Percentiles rank a stretch among this genome's conserved stretches.
Conservation (phyloP, 2,113 vertebrate species). For the Cettia cetti region DNA sequence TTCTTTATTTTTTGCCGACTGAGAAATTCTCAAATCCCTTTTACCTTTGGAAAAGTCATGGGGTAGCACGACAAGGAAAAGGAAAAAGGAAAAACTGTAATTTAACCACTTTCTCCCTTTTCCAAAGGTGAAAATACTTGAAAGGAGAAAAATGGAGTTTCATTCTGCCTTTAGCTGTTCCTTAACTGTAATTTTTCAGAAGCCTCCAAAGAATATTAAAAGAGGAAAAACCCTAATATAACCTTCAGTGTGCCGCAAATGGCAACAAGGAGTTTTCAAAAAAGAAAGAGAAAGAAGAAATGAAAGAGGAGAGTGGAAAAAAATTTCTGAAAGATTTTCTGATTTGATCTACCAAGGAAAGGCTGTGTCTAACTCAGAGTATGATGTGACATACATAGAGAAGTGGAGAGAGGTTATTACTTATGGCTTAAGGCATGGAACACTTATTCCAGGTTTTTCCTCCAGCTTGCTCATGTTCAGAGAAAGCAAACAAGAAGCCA, state of each 20-base stretch:
- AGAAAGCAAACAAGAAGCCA: background rate
- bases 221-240: background rate
- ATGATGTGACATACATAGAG: background rate
- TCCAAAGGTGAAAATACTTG: slow-evolving; percentile 16
- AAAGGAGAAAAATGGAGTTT: slow-evolving; percentile 11
- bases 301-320: background rate
- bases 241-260: background rate
- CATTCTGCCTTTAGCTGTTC: background rate
- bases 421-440: background rate
- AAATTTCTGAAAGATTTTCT: background rate
- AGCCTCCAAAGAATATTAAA: background rate
- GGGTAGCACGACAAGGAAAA: slow-evolving; percentile 7
- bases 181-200: background rate
- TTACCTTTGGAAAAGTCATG: slow-evolving; percentile 18
- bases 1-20: background rate
- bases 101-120: slow-evolving; percentile 6
- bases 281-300: background rate
- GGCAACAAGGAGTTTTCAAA: background rate
- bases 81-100: slow-evolving; percentile 30
- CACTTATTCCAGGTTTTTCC: background rate
- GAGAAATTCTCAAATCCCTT: slow-evolving; percentile 11
- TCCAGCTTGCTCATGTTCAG: background rate
- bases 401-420: background rate
- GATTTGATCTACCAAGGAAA: background rate
- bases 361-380: background rate